These are phyloP conservation scores for Hypselothyrea guttata DNA, from an alignment of 2,888 invertebrate species.

Conservation along the genomic window DNA sequence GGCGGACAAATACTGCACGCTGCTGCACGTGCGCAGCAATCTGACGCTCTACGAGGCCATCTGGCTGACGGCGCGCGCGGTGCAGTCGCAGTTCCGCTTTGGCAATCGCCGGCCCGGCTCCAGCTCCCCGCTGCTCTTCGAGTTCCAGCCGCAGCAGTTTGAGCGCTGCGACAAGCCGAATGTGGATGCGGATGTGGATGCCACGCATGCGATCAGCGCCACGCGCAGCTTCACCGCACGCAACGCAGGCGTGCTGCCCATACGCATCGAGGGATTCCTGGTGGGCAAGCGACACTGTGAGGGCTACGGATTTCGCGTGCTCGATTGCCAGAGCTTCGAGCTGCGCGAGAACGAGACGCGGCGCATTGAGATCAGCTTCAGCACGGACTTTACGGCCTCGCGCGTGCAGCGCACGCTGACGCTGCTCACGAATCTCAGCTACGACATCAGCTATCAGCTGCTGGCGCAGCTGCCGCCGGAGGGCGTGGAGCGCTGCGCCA, in stretches of 20 bases:
- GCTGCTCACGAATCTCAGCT: constrained; percentile 85
- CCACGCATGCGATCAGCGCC: constrained; percentile 84
- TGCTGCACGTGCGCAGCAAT: constrained; percentile 89
- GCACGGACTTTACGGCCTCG: constrained; percentile 92
- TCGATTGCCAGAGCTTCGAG: constrained; percentile 88
- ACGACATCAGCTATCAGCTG: constrained; percentile 87
- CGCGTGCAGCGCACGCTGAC: constrained; percentile 87
- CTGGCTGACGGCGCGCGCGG: constrained; percentile 92
- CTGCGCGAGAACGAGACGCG: constrained; percentile 88
- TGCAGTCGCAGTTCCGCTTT: constrained; percentile 92
- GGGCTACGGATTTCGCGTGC: constrained; percentile 90
- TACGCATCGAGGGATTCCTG: constrained; percentile 86
- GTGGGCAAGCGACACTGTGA: constrained; percentile 88
- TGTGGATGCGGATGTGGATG: not conserved
- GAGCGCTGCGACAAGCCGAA: constrained; percentile 84
- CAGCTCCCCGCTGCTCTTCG: constrained; percentile 89
- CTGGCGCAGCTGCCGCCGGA: constrained; percentile 85
- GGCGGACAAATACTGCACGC: constrained; percentile 79
- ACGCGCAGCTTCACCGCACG: constrained; percentile 91
- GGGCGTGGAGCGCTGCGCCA: constrained; percentile 87
- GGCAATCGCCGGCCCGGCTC: constrained; percentile 93
- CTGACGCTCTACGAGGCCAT: constrained; percentile 94
- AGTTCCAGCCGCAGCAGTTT: constrained; percentile 85
- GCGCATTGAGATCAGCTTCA: constrained; percentile 93
- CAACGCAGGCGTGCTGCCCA: constrained; percentile 95